Evolutionary conservation across 2,113 vertebrate genomes (phyloP).

Genomic region (Dasyprocta punctata): DNA sequence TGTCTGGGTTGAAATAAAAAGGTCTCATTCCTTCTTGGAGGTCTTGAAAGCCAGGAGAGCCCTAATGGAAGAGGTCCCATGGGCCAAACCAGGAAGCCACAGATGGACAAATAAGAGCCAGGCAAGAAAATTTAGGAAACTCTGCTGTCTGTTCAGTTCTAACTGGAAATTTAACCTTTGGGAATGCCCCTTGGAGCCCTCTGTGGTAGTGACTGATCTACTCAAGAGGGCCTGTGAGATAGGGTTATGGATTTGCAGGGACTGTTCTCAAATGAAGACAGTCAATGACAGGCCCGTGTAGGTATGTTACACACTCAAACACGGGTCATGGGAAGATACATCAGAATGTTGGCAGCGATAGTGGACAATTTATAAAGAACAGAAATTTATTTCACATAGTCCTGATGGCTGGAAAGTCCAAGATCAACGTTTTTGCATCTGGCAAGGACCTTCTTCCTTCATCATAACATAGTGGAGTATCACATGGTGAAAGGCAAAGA

Average conservation of each 20-base stretch:
- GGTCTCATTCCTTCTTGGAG: background rate
- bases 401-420: background rate
- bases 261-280: background rate
- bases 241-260: background rate
- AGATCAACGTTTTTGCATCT: background rate
- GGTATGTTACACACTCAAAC: background rate
- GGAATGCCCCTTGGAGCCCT: background rate
- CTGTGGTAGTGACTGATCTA: background rate
- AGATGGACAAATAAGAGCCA: background rate
- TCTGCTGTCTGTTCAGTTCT: background rate
- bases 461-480: background rate
- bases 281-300: background rate
- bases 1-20: background rate
- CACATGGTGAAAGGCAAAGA: background rate
- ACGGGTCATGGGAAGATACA: background rate
- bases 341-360: background rate
- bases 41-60: background rate
- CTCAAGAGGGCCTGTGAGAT: background rate
- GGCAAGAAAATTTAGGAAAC: background rate
- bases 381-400: background rate
- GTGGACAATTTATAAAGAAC: background rate
- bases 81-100: background rate
- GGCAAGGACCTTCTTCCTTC: background rate
- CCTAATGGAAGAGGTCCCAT: background rate
- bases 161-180: background rate